A percentile compares a stretch with the other conserved stretches of the same genome.
These are phyloP conservation scores for Synodontis membranacea DNA, from an alignment of 2,113 vertebrate species.

Conservation along the genomic window DNA sequence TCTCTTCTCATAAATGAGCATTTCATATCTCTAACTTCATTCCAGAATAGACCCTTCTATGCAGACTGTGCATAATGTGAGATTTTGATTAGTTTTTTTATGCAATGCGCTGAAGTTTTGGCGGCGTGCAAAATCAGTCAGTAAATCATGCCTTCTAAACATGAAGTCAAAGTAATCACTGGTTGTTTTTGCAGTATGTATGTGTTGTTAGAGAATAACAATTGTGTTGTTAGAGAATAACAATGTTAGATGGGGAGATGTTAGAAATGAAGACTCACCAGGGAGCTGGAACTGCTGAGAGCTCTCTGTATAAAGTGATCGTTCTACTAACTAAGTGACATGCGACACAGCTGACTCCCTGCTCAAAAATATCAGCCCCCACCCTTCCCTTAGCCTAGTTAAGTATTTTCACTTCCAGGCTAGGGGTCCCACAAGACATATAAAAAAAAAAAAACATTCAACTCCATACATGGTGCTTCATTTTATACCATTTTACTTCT, in stretches of 20 bases:
- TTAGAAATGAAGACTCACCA: constrained; percentile 67
- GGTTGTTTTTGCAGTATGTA: not conserved
- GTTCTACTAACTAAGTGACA: constrained; percentile 61
- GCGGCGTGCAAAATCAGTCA: not conserved
- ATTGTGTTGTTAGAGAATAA: not conserved
- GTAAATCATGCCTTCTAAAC: not conserved
- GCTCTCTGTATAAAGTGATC: constrained; percentile 47
- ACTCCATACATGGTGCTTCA: not conserved
- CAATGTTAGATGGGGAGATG: not conserved
- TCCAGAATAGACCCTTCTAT: not conserved
- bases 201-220: not conserved
- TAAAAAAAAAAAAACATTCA: constrained; percentile 32
- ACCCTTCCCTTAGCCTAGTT: constrained; percentile 55
- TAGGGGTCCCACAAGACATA: constrained; percentile 2
- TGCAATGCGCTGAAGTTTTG: not conserved
- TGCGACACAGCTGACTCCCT: constrained; percentile 57
- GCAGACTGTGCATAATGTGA: not conserved
- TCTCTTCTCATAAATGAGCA: not conserved
- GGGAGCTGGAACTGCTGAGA: constrained; percentile 64
- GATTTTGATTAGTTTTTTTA: not conserved
- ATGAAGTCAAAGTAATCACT: not conserved
- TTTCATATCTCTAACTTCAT: not conserved
- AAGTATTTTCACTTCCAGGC: constrained; percentile 52
- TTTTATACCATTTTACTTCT: not conserved
- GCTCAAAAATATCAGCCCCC: constrained; percentile 35